A percentile compares a stretch with the other conserved stretches of the same genome.
phyloP scores from a whole-genome alignment of 1,140 invertebrate species.

The Pachypeltis micranthus region DNA sequence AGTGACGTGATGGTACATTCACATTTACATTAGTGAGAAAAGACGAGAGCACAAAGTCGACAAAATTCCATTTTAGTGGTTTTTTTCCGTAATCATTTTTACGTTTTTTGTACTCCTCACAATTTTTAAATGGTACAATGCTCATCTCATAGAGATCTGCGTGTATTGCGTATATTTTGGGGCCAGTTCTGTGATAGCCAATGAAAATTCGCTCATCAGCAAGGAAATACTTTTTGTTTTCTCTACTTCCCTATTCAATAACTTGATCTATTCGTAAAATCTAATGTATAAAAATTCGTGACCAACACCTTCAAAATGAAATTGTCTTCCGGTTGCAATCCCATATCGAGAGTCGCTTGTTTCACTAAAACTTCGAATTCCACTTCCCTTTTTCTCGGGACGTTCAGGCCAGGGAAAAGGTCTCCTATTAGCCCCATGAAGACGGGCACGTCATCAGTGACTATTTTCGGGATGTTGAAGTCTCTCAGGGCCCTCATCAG shows the following conservation, averaged over 20 bases:
- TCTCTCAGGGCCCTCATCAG: conserved; percentile 76
- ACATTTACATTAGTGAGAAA: too few relatives aligned
- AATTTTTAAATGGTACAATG: too few relatives aligned
- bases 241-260: too few relatives aligned
- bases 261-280: not conserved
- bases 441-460: conserved; percentile 75
- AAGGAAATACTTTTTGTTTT: conserved; percentile 10
- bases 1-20: too few relatives aligned
- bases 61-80: too few relatives aligned
- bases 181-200: too few relatives aligned
- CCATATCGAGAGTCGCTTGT: conserved; percentile 65
- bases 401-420: conserved; percentile 77
- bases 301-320: conserved; percentile 61
- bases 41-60: too few relatives aligned
- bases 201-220: too few relatives aligned
- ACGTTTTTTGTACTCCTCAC: too few relatives aligned
- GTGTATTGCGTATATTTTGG: too few relatives aligned
- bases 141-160: too few relatives aligned
- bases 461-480: conserved; percentile 87
- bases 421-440: conserved; percentile 88
- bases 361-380: conserved; percentile 73
- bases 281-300: not conserved
- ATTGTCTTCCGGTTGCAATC: conserved; percentile 80
- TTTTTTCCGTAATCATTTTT: too few relatives aligned
- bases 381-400: conserved; percentile 66